Base-by-base conservation (phyloP, 2,888 invertebrate genomes). In the Lobophora halterata region DNA sequence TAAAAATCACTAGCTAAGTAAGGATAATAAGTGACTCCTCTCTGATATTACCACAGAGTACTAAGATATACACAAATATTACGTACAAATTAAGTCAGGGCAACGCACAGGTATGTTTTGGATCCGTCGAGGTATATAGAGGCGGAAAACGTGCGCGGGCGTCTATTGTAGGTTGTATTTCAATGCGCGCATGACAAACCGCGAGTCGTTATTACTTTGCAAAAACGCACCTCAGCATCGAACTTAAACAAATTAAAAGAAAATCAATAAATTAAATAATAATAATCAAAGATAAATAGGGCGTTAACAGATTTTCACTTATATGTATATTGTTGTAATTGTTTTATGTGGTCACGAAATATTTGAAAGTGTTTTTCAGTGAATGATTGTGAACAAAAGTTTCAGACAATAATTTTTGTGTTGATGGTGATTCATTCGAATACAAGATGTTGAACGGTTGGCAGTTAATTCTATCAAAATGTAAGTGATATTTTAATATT, bases 361-460 rank as follows among this genome's bases (percentile, higher is more conserved):
- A 8, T 6, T 6, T 1, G 12, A 11, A 11, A 32, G 42, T 42
- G 42, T 18, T 17, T 33, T 42, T 26, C 10, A 20, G 35, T 42
- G 20, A 19, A 11, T 27, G 5, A 16, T 23, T 23, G 42, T 41
- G 40, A 32, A n/a, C n/a, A n/a, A 20, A 37, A 35, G 12, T 44
- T 36, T 1, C 5, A 8, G 19, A 44, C 31, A 16, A 33, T 23
- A 62, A 65, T 54, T 13, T 48, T 52, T 43, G 45, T 44, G 32
- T 52, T 36, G 32, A 41, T 46, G 42, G 45, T 52, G 43, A 20
- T 25, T 34, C 35, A 46, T 2, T 42, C 44, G 36, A 44, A 48
- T 30, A 27, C 47, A 78, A 67, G 49, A 87, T 87, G 86, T 75
- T 87, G 67, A 70, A 66, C 44, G 86, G 86, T 16, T 86, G 86